Evolutionary conservation across 2,797 vertebrate species (phyloP).

Genomic region (Acanthopagrus latus): DNA sequence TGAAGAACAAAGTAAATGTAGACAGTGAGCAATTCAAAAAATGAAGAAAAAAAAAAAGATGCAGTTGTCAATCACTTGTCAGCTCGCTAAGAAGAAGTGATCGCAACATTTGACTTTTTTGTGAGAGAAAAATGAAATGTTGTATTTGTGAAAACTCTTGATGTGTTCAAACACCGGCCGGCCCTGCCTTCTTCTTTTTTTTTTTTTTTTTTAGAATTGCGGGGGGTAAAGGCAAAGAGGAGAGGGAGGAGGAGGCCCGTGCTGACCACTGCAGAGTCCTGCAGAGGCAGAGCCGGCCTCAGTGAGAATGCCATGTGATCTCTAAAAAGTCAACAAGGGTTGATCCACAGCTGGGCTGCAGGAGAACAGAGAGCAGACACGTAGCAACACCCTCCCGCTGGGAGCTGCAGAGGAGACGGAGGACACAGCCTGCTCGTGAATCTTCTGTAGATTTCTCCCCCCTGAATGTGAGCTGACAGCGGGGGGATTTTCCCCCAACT

Average conservation of each 20-base stretch:
- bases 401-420: slow-evolving; percentile 64
- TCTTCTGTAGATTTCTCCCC: slow-evolving; percentile 45
- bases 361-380: slow-evolving; percentile 78
- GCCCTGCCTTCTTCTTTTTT: slow-evolving; percentile 21
- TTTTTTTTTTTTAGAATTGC: slow-evolving; percentile 14
- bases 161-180: slow-evolving; percentile 54
- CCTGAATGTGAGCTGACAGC: slow-evolving; percentile 41
- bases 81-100: neutral
- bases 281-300: slow-evolving; percentile 67
- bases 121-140: neutral
- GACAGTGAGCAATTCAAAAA: neutral
- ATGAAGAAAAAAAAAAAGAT: neutral
- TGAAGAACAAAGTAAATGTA: neutral
- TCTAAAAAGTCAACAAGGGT: slow-evolving; percentile 86
- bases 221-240: slow-evolving; percentile 16
- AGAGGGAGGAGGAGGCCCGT: slow-evolving; percentile 47
- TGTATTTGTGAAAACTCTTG: slow-evolving; percentile 32
- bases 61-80: neutral
- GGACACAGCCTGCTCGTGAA: slow-evolving; percentile 51
- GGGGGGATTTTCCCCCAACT: slow-evolving; percentile 29
- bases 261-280: slow-evolving; percentile 77
- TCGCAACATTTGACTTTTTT: neutral
- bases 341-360: slow-evolving; percentile 82
- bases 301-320: slow-evolving; percentile 86
- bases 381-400: slow-evolving; percentile 85